These are phyloP conservation scores for Brienomyrus brachyistius DNA, from an alignment of 2,113 vertebrate species.

Conservation along the genomic window DNA sequence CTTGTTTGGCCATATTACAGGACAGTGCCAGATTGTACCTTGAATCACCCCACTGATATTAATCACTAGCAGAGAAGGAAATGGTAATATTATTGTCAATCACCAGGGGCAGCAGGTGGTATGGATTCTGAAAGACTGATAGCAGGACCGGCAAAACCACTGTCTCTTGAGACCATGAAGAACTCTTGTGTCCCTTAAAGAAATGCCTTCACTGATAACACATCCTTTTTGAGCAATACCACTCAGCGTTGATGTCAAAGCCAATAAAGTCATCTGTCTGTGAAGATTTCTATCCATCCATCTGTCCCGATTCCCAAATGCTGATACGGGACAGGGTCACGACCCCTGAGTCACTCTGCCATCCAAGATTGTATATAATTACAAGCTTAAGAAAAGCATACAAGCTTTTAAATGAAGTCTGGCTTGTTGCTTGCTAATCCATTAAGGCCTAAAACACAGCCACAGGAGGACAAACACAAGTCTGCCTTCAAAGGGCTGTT, in stretches of 20 bases:
- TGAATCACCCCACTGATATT: conserved; percentile 25
- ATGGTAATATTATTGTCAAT: conserved; percentile 31
- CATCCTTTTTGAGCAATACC: not conserved
- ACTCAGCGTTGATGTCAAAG: not conserved
- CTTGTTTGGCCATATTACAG: not conserved
- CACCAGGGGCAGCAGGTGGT: conserved; percentile 1
- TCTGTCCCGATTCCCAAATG: not conserved
- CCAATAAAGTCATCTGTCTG: not conserved
- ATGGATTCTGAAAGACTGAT: conserved; percentile 19
- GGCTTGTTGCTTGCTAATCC: not conserved
- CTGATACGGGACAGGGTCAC: not conserved
- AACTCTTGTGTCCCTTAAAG: not conserved
- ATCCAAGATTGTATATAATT: not conserved
- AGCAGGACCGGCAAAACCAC: conserved; percentile 12
- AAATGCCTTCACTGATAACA: not conserved
- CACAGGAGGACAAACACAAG: not conserved
- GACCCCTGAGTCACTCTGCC: not conserved
- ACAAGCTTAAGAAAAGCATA: not conserved
- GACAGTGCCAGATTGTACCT: not conserved
- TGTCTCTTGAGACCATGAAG: not conserved
- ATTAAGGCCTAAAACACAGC: not conserved
- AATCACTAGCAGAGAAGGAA: conserved; percentile 22
- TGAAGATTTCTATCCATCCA: not conserved
- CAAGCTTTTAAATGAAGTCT: conserved; percentile 1
- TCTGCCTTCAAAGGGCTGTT: not conserved